These are phyloP conservation scores for Carassius gibelio DNA, from an alignment of 2,113 vertebrate genomes.

Conservation along the genomic window DNA sequence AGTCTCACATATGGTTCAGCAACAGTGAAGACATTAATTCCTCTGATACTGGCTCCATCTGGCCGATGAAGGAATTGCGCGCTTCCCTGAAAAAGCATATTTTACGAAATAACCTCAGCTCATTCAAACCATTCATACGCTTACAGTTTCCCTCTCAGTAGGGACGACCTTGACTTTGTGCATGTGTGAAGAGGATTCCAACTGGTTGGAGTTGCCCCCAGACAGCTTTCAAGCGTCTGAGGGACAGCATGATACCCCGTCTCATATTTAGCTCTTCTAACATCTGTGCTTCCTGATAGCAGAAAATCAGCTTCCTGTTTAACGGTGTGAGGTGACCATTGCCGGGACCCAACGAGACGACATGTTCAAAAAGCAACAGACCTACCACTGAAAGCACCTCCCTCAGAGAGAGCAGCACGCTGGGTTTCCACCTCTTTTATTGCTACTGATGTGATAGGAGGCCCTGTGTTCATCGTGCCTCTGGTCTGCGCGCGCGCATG, in stretches of 20 bases:
- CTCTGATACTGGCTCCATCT: slow-evolving; percentile 18
- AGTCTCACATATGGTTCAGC: slow-evolving; percentile 1
- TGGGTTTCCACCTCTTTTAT: slow-evolving; percentile 9
- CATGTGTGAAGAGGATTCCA: slow-evolving; percentile 6
- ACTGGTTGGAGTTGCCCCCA: slow-evolving; percentile 3
- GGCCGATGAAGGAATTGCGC: neutral
- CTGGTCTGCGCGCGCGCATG: neutral
- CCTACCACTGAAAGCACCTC: neutral
- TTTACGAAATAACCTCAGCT: slow-evolving; percentile 7
- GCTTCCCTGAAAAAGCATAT: neutral
- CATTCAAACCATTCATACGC: slow-evolving; percentile 27
- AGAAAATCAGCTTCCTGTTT: slow-evolving; percentile 11
- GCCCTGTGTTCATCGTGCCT: slow-evolving; percentile 1
- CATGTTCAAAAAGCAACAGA: slow-evolving; percentile 7
- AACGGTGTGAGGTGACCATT: neutral
- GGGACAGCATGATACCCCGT: slow-evolving; percentile 11
- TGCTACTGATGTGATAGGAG: neutral
- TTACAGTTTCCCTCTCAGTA: slow-evolving; percentile 1
- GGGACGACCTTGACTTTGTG: slow-evolving; percentile 17
- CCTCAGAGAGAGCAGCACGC: neutral
- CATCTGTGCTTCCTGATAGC: slow-evolving; percentile 20
- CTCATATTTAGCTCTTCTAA: slow-evolving; percentile 23
- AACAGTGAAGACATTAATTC: neutral
- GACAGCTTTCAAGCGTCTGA: slow-evolving; percentile 27
- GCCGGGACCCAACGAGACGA: neutral